Percentiles rank a stretch among this genome's conserved stretches.
Conservation (phyloP, 2,797 vertebrate genomes). For the Tapirus indicus region DNA sequence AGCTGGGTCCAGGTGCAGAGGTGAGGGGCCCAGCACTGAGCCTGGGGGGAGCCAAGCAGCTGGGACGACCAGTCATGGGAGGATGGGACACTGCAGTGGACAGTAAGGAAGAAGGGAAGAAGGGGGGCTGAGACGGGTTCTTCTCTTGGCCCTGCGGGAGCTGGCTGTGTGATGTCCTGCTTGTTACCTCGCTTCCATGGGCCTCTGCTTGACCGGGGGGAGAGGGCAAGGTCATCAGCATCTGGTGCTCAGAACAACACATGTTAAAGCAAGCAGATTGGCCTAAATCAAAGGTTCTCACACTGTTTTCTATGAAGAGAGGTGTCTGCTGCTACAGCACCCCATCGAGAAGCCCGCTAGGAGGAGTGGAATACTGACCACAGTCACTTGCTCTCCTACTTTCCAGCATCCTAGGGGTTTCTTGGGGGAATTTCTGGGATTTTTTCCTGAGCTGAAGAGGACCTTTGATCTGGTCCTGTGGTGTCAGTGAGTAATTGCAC, state of each 20-base stretch:
- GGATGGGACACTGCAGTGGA: not conserved
- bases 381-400: not conserved
- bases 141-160: not conserved
- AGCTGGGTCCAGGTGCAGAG: not conserved
- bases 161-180: not conserved
- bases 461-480: not conserved
- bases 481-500: not conserved
- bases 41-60: not conserved
- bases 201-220: not conserved
- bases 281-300: not conserved
- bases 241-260: not conserved
- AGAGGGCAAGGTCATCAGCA: not conserved
- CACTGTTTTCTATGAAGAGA: not conserved
- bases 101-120: not conserved
- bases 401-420: not conserved
- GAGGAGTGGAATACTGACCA: not conserved
- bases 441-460: not conserved
- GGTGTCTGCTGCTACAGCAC: not conserved
- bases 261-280: not conserved
- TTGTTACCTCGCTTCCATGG: not conserved
- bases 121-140: not conserved
- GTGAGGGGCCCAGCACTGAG: fast-evolving
- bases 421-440: not conserved
- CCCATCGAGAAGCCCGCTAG: fast-evolving
- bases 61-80: not conserved